Evolutionary conservation across 1,140 invertebrate species (phyloP).

Genomic region (Laodelphax striatellus): DNA sequence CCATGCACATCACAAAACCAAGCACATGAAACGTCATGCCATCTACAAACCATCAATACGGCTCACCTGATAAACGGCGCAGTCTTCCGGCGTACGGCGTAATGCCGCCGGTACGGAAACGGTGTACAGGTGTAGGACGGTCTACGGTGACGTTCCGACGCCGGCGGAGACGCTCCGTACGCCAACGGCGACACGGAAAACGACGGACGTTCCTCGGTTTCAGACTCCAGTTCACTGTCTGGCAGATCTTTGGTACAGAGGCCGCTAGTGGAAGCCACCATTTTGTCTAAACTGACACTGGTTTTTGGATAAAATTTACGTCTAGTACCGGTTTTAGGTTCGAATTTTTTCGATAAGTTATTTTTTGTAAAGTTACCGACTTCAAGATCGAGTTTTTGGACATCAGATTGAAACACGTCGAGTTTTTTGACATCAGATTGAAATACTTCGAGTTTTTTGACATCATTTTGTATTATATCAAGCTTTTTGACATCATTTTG

Average conservation of each 20-base stretch:
- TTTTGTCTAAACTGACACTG: not conserved
- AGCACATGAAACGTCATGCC: too few relatives aligned
- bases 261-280: constrained; percentile 11
- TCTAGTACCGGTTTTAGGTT: not conserved
- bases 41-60: not conserved
- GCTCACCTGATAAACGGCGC: constrained; percentile 15
- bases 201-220: not conserved
- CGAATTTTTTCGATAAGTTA: not conserved
- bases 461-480: too few relatives aligned
- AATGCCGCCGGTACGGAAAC: constrained; percentile 25
- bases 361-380: not conserved
- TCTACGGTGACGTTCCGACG: constrained; percentile 8
- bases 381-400: not conserved
- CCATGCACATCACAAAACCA: too few relatives aligned
- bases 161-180: not conserved
- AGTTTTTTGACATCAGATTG: not conserved
- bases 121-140: constrained; percentile 24
- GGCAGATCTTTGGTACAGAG: not conserved
- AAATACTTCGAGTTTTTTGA: not conserved
- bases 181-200: not conserved
- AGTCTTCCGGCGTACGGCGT: constrained; percentile 24
- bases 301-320: too few relatives aligned
- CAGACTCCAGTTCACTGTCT: not conserved
- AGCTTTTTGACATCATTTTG: too few relatives aligned
- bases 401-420: not conserved